Evolutionary conservation across 1,140 invertebrate species (phyloP).

Genomic region (Monochamus saltuarius): DNA sequence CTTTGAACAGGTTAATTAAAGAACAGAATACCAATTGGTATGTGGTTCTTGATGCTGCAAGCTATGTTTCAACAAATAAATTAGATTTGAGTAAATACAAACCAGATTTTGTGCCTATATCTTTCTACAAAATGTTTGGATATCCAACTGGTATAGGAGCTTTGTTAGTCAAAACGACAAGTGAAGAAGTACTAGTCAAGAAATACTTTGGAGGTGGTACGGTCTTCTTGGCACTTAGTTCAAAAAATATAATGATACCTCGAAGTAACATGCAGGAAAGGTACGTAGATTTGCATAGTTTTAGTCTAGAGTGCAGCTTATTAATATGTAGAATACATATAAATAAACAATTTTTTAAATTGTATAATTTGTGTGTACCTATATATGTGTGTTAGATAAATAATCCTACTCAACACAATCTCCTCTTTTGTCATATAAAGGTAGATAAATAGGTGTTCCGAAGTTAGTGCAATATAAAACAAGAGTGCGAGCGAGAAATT

Average conservation of each 20-base stretch:
- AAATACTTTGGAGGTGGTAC: slow-evolving; percentile 92
- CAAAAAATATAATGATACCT: slow-evolving; percentile 68
- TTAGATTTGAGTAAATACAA: slow-evolving; percentile 72
- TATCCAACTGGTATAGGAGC: slow-evolving; percentile 94
- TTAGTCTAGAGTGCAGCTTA: neutral
- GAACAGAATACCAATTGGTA: slow-evolving; percentile 66
- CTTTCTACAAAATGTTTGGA: slow-evolving; percentile 99
- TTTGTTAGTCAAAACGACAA: slow-evolving; percentile 74
- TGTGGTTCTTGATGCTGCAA: slow-evolving; percentile 84
- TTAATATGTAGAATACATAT: too few species aligned
- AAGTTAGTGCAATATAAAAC: too few species aligned
- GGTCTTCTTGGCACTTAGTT: slow-evolving; percentile 76
- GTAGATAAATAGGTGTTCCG: too few species aligned
- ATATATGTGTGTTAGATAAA: too few species aligned
- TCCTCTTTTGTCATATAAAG: too few species aligned
- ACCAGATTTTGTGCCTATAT: slow-evolving; percentile 89
- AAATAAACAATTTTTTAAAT: too few species aligned
- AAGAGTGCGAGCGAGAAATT: too few species aligned
- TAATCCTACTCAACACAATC: too few species aligned
- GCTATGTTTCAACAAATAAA: slow-evolving; percentile 74
- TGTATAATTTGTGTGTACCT: too few species aligned
- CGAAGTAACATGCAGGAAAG: slow-evolving; percentile 68
- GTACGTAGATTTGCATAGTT: slow-evolving; percentile 51
- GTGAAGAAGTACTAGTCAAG: slow-evolving; percentile 66
- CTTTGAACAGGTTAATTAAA: slow-evolving; percentile 54